Percentiles rank a stretch among this genome's conserved stretches.
phyloP scores from a whole-genome alignment of 30 jellyfish, hydroid and myxozoan species.

The Hydra vulgaris region DNA sequence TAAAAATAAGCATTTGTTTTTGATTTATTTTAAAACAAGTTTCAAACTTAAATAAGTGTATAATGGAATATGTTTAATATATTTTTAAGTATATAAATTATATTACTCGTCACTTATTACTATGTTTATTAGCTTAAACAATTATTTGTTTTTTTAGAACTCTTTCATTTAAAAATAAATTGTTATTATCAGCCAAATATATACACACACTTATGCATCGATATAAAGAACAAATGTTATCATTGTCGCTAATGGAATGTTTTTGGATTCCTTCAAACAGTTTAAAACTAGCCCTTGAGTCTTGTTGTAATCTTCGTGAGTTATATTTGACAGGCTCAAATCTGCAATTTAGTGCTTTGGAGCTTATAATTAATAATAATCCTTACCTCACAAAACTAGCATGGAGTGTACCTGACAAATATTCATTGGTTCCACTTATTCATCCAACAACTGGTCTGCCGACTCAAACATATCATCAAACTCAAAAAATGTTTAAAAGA shows the following conservation, averaged over 20 bases:
- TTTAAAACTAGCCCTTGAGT: constrained; percentile 33
- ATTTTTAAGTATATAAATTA: neutral
- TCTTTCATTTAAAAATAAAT: constrained; percentile 22
- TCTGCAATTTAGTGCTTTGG: constrained; percentile 30
- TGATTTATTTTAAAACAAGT: no score
- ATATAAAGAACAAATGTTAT: constrained; percentile 27
- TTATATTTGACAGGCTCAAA: constrained; percentile 62
- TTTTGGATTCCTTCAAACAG: constrained; percentile 70
- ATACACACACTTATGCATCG: constrained; percentile 27
- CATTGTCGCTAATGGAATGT: constrained; percentile 49
- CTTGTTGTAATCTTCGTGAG: constrained; percentile 50
- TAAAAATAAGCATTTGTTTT: no score
- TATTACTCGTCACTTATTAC: neutral
- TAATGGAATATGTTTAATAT: no score
- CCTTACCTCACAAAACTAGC: constrained; percentile 43
- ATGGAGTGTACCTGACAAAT: constrained; percentile 60
- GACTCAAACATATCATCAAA: constrained; percentile 25
- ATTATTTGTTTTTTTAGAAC: constrained; percentile 4
- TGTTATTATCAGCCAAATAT: constrained; percentile 37
- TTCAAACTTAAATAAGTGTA: no score
- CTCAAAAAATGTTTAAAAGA: constrained; percentile 24
- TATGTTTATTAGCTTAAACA: neutral
- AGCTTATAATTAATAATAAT: constrained; percentile 31
- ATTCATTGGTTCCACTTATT: constrained; percentile 8
- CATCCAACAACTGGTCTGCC: constrained; percentile 22